Evolutionary conservation across 2,888 invertebrate genomes (phyloP).

Genomic region (Sericinus montela): DNA sequence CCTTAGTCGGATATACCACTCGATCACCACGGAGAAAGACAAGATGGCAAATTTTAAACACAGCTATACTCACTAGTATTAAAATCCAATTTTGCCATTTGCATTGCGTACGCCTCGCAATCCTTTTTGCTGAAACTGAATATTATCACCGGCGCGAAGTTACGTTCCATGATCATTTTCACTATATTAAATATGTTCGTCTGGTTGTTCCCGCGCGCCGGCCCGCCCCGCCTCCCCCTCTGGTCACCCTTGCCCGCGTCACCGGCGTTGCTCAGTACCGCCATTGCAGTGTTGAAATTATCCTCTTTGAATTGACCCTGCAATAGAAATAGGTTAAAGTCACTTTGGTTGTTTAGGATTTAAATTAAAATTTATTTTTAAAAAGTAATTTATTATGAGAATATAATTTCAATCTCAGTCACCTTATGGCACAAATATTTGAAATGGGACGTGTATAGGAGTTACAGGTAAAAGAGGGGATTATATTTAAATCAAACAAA

Average conservation of each 20-base stretch:
- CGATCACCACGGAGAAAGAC: no score
- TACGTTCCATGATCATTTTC: constrained; percentile 99
- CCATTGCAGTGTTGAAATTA: constrained; percentile 98
- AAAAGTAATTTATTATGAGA: no score
- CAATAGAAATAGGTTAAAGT: no score
- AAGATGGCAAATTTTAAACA: no score
- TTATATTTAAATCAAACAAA: no score
- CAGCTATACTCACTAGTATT: constrained; percentile 85
- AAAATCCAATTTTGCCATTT: constrained; percentile 98
- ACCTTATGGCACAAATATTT: no score
- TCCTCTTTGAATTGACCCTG: constrained; percentile 97
- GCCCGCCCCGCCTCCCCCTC: constrained; percentile 87
- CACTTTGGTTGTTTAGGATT: no score
- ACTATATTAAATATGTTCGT: constrained; percentile 98
- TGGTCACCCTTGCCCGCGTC: constrained; percentile 92
- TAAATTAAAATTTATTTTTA: no score
- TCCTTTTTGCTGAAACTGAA: constrained; percentile 99
- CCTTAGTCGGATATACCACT: no score
- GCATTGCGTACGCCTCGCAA: constrained; percentile 97
- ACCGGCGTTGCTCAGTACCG: constrained; percentile 88
- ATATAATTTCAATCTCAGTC: no score
- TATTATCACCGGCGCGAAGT: constrained; percentile 98
- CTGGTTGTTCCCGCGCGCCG: constrained; percentile 80
- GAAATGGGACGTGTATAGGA: no score
- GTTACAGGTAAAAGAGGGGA: no score